phyloP scores from a whole-genome alignment of 2,888 invertebrate species.

The Pollenia amentaria region DNA sequence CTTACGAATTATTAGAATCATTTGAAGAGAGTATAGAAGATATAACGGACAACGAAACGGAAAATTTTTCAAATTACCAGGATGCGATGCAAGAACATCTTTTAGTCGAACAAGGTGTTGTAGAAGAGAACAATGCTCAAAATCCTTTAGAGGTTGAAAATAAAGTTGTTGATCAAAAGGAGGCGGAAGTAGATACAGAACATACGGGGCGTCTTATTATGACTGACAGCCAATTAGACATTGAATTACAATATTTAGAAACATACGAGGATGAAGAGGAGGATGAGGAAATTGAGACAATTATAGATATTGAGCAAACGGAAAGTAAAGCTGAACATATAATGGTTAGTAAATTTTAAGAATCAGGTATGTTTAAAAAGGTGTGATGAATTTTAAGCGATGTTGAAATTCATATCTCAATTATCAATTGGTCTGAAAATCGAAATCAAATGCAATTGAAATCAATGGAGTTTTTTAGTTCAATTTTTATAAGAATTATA shows the following conservation, averaged over 20 bases:
- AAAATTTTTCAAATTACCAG: background rate
- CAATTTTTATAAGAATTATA: no score
- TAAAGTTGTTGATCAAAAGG: background rate
- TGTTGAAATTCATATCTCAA: no score
- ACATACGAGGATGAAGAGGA: slow-evolving; percentile 29
- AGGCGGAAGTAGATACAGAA: background rate
- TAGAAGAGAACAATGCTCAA: background rate
- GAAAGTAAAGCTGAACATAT: background rate
- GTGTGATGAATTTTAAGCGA: no score
- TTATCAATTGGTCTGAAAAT: no score
- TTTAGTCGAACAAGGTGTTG: background rate
- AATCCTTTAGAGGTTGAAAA: background rate
- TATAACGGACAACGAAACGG: background rate
- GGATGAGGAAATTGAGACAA: background rate
- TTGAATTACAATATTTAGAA: slow-evolving; percentile 43
- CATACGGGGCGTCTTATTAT: slow-evolving; percentile 28
- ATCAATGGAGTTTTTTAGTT: no score
- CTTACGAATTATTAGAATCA: slow-evolving; percentile 13
- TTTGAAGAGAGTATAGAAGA: background rate
- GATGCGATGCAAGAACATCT: background rate
- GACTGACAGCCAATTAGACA: background rate
- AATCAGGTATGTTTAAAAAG: no score
- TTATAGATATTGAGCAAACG: background rate
- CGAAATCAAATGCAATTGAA: no score
- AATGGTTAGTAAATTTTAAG: background rate